Evolutionary conservation across 2,113 vertebrate genomes (phyloP), one percentile per base, ranked within the genome.

Genomic region (Podiceps cristatus): DNA sequence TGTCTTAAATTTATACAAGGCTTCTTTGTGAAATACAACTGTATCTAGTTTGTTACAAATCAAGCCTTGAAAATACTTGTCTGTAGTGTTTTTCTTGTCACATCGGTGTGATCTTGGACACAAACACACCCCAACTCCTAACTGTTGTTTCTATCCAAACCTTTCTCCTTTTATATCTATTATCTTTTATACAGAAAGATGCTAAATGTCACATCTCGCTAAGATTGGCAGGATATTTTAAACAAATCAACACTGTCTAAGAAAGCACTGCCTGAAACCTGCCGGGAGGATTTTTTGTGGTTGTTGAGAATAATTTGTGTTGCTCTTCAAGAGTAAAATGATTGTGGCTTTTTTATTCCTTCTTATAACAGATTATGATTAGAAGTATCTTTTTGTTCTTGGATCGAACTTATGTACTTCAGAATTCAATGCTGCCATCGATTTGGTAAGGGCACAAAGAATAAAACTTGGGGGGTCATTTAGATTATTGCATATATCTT

Each of bases 361-460:
- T 94, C 63, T 78, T 15, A 0, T 96, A 92, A 74, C 98, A 99
- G 99, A 99, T 99, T 96, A 99, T 99, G 99, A 99, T 99, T 97
- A 99, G 99, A 97, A 99, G 99, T 98, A 99, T 99, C 98, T 99
- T 99, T 98, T 98, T 99, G 97, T 99, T 99, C 98, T 98, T 99
- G 99, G 99, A 99, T 98, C 99, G 99, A 98, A 99, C 99, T 86
- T 99, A 99, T 0, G 99, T 99, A 97, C 99, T 99, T 98, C 99
- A 99, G 98, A 99, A 99, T 98, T 99, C 99, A 97, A 99, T 99
- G 99, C 98, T 99, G 96, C 99, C 99, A 84, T 99, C 99, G 76
- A 99, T 99, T 98, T 99, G 99, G 99, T 99, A 98, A 99, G 99
- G 97, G 77, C 85, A 53, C 31, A 66, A 95, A 93, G 64, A 95